Conservation (phyloP, 1,140 invertebrate genomes). For the Gryon sp. region DNA sequence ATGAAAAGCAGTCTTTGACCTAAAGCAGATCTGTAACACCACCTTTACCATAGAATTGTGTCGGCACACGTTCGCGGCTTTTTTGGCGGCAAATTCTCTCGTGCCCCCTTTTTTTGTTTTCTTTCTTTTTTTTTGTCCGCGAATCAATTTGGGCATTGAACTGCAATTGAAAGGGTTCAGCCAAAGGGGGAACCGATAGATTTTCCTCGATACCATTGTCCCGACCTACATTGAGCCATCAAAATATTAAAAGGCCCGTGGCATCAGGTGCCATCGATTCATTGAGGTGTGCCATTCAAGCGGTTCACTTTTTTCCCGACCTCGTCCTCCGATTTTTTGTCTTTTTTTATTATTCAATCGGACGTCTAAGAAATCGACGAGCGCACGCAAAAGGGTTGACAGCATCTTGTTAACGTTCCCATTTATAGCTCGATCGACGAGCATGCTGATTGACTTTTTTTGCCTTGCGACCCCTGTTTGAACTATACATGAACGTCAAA, state of each 20-base stretch:
- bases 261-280: slow-evolving; percentile 56
- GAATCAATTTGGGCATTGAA: slow-evolving; percentile 77
- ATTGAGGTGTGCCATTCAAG: slow-evolving; percentile 52
- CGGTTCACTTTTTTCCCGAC: slow-evolving; percentile 24
- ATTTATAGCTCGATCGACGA: slow-evolving; percentile 56
- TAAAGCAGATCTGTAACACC: slow-evolving; percentile 74
- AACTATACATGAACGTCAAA: slow-evolving; percentile 17
- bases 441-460: slow-evolving; percentile 63
- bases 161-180: slow-evolving; percentile 70
- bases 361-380: too few species aligned
- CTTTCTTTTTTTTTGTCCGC: slow-evolving; percentile 63
- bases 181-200: slow-evolving; percentile 54
- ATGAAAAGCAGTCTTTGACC: slow-evolving; percentile 67
- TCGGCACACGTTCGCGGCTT: slow-evolving; percentile 63
- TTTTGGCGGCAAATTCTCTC: slow-evolving; percentile 41
- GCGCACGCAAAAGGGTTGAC: slow-evolving; percentile 53
- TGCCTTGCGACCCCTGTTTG: slow-evolving; percentile 34
- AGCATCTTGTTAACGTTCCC: slow-evolving; percentile 52
- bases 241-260: slow-evolving; percentile 73
- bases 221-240: slow-evolving; percentile 73
- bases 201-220: slow-evolving; percentile 74
- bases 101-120: slow-evolving; percentile 12
- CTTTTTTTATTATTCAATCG: slow-evolving; percentile 6
- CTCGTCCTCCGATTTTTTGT: background rate
- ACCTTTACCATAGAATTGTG: slow-evolving; percentile 68